These are phyloP conservation scores for Dynastes hyllus DNA, from an alignment of 2,888 invertebrate genomes.

Conservation along the genomic window DNA sequence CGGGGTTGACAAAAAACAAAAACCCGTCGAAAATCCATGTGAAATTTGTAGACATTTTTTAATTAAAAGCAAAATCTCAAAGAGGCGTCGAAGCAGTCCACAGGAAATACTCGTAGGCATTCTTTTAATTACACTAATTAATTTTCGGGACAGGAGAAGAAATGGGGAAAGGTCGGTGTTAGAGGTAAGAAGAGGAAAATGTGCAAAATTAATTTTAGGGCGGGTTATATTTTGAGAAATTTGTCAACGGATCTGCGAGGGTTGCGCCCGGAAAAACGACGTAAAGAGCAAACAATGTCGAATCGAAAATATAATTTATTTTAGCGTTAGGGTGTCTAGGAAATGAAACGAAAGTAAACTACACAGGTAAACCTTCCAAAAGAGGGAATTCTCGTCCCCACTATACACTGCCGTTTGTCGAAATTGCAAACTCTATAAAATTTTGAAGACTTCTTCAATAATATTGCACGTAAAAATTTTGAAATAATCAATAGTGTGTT, in stretches of 20 bases:
- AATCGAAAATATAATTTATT: slow-evolving; percentile 39
- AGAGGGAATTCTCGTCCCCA: too few relatives aligned
- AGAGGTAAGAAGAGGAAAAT: slow-evolving; percentile 40
- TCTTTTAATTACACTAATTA: slow-evolving; percentile 48
- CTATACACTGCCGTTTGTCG: too few relatives aligned
- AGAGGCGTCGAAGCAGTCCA: slow-evolving; percentile 18
- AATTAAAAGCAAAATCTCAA: slow-evolving; percentile 45
- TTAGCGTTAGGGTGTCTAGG: not conserved
- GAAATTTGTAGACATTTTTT: slow-evolving; percentile 43
- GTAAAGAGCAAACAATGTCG: slow-evolving; percentile 12
- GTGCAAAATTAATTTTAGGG: slow-evolving; percentile 41
- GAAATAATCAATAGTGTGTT: too few relatives aligned
- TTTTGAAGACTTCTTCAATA: too few relatives aligned
- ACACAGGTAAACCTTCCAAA: not conserved
- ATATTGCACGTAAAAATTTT: too few relatives aligned
- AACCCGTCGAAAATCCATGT: slow-evolving; percentile 20
- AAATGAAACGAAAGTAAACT: slow-evolving; percentile 24
- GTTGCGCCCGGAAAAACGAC: not conserved
- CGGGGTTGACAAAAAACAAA: not conserved
- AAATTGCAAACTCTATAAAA: too few relatives aligned
- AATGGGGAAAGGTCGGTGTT: not conserved
- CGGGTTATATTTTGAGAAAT: slow-evolving; percentile 16
- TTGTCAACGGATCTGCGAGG: slow-evolving; percentile 32
- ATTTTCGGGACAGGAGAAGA: slow-evolving; percentile 16
- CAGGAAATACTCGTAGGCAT: slow-evolving; percentile 39